phyloP scores from a whole-genome alignment of 2,888 invertebrate genomes.

The Arenicola marina region DNA sequence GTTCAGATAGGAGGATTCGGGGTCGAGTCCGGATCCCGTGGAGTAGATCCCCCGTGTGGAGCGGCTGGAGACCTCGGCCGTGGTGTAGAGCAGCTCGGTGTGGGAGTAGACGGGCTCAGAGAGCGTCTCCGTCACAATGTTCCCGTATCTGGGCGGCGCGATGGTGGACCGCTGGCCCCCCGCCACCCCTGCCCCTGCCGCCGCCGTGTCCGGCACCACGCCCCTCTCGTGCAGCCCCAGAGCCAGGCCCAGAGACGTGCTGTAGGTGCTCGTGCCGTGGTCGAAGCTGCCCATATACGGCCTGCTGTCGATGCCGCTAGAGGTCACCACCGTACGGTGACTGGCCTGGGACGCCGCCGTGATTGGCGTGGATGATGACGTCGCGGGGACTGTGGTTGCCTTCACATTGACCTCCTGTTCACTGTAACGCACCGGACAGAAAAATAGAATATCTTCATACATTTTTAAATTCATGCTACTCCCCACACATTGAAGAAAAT shows the following conservation, averaged over 20 bases:
- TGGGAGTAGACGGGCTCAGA: neutral
- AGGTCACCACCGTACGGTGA: neutral
- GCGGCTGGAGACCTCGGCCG: neutral
- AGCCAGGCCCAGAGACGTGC: neutral
- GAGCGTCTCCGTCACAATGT: neutral
- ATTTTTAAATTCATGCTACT: no score
- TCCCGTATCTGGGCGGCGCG: neutral
- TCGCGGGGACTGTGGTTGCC: no score
- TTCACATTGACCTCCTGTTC: no score
- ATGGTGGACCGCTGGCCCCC: no score
- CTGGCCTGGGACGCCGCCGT: no score
- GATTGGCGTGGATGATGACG: no score
- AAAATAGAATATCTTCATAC: no score
- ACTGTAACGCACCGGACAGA: no score
- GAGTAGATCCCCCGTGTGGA: neutral
- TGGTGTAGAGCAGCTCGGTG: neutral
- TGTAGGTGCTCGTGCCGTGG: slow-evolving; percentile 1
- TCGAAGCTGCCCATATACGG: no score
- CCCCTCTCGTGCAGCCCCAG: neutral
- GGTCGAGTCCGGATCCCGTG: neutral
- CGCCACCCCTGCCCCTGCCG: no score
- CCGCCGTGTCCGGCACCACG: neutral
- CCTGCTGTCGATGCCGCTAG: neutral
- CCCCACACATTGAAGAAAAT: no score
- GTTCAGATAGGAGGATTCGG: neutral